Evolutionary conservation across 2,113 vertebrate species (phyloP).

Genomic region (Lontra canadensis): DNA sequence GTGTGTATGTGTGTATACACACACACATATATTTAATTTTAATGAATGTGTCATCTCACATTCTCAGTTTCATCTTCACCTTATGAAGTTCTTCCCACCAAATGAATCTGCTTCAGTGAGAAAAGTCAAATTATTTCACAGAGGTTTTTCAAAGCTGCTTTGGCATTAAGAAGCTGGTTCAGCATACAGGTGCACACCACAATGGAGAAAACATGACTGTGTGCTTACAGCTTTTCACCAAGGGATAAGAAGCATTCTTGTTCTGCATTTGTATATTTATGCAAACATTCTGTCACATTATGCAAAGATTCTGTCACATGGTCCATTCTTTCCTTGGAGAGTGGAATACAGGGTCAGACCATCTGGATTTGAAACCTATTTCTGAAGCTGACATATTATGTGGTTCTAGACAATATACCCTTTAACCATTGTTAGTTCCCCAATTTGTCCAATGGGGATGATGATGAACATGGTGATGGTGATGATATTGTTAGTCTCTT

Average conservation of each 20-base stretch:
- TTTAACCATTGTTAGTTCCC: not conserved
- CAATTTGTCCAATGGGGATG: too few species aligned
- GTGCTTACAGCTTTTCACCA: not conserved
- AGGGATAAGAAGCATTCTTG: not conserved
- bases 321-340: not conserved
- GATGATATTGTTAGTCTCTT: not conserved
- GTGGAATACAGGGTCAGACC: not conserved
- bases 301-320: not conserved
- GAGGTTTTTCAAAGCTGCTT: not conserved
- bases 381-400: not conserved
- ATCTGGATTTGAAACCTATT: not conserved
- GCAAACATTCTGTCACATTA: not conserved
- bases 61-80: not conserved
- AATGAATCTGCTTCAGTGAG: not conserved
- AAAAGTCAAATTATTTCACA: not conserved
- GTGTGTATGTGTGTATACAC: not conserved
- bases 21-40: not conserved
- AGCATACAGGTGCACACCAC: not conserved
- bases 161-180: not conserved
- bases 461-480: not conserved
- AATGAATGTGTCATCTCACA: not conserved
- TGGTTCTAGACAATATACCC: not conserved
- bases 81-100: not conserved
- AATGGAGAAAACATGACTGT: rapidly evolving
- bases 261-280: not conserved